Percentiles rank a stretch among this genome's conserved stretches.
Evolutionary conservation across 2,888 invertebrate species (phyloP).

Genomic region (Amiota communis): DNA sequence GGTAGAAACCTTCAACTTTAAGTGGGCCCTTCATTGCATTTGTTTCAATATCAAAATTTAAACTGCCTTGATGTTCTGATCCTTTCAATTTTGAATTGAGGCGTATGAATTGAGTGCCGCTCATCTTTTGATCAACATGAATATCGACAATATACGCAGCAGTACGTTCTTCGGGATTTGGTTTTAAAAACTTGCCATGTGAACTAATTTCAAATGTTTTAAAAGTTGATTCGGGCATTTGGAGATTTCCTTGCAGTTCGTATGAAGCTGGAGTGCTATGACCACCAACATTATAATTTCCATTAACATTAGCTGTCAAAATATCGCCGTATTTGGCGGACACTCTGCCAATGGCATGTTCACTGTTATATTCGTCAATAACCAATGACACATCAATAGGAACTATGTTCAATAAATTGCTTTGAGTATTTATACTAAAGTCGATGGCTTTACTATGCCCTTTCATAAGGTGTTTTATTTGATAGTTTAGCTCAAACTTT

Average conservation of each 20-base stretch:
- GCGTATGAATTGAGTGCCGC: slow-evolving; percentile 53
- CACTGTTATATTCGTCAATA: slow-evolving; percentile 59
- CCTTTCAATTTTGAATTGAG: slow-evolving; percentile 57
- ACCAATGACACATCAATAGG: slow-evolving; percentile 65
- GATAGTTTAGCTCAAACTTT: slow-evolving; percentile 70
- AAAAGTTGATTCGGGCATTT: slow-evolving; percentile 76
- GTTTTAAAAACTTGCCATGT: slow-evolving; percentile 65
- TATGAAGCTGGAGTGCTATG: slow-evolving; percentile 73
- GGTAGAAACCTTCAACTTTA: slow-evolving; percentile 61
- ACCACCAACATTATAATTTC: slow-evolving; percentile 69
- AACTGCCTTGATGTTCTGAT: slow-evolving; percentile 56
- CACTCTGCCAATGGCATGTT: slow-evolving; percentile 71
- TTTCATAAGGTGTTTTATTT: slow-evolving; percentile 70
- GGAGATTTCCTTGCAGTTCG: slow-evolving; percentile 74
- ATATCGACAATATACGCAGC: slow-evolving; percentile 54
- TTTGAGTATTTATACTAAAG: slow-evolving; percentile 49
- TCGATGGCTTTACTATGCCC: slow-evolving; percentile 62
- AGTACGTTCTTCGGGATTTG: slow-evolving; percentile 49
- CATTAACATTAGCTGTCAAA: slow-evolving; percentile 72
- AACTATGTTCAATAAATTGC: slow-evolving; percentile 62
- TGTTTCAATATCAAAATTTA: slow-evolving; percentile 53
- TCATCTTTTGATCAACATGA: slow-evolving; percentile 49
- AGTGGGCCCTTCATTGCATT: slow-evolving; percentile 55
- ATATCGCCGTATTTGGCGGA: slow-evolving; percentile 75
- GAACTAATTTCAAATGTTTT: slow-evolving; percentile 71